A percentile compares a stretch with the other conserved stretches of the same genome.
phyloP scores from a whole-genome alignment of 2,797 vertebrate species.

The Parotocinclus haroldoi region DNA sequence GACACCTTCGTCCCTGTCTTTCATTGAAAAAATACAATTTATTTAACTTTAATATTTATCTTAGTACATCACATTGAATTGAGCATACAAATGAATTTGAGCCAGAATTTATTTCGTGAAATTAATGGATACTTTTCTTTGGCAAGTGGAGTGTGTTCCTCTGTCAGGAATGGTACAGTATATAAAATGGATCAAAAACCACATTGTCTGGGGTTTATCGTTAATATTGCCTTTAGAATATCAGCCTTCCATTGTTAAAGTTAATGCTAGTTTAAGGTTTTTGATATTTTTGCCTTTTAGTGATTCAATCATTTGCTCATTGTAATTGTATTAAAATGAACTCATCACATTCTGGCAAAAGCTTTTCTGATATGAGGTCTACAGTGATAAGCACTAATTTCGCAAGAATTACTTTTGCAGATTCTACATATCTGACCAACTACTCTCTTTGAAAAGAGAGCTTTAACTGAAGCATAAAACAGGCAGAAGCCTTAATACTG shows the following conservation, averaged over 20 bases:
- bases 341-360: constrained; percentile 11
- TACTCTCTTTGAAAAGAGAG: constrained; percentile 17
- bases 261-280: constrained; percentile 33
- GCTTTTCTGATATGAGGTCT: constrained; percentile 12
- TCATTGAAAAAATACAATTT: too few relatives aligned
- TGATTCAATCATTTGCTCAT: constrained; percentile 14
- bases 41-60: too few relatives aligned
- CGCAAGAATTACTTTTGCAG: constrained; percentile 37
- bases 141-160: too few relatives aligned
- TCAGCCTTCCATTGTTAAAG: constrained; percentile 25
- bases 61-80: too few relatives aligned
- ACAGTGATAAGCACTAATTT: constrained; percentile 39
- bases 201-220: constrained; percentile 22
- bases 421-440: constrained; percentile 22
- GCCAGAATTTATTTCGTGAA: too few relatives aligned
- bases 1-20: too few relatives aligned
- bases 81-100: too few relatives aligned
- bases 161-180: not conserved
- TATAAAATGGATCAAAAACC: constrained; percentile 7
- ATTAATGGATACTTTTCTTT: too few relatives aligned
- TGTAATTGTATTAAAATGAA: constrained; percentile 23
- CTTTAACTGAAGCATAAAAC: constrained; percentile 18
- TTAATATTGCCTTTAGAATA: constrained; percentile 17
- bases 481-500: not conserved
- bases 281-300: constrained; percentile 31